phyloP scores from a whole-genome alignment of 2,888 invertebrate species.

The Gnatocerus cornutus region DNA sequence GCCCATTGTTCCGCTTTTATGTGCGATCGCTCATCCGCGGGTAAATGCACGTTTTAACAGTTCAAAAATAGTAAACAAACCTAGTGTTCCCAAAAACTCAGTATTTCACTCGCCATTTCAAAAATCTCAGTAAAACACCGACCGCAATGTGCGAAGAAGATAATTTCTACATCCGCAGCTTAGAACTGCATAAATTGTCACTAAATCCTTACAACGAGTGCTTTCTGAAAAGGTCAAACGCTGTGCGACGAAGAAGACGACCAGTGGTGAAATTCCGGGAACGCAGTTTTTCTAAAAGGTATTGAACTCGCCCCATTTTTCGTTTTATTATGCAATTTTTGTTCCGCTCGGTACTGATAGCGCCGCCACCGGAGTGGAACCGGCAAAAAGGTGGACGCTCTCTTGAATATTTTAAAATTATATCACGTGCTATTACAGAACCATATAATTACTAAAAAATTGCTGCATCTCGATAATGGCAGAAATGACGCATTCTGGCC shows the following conservation, averaged over 20 bases:
- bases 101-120: neutral
- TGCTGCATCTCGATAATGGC: neutral
- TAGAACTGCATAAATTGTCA: constrained; percentile 12
- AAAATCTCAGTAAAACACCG: neutral
- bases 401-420: no score
- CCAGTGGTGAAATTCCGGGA: constrained; percentile 16
- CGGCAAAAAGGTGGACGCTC: neutral
- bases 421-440: constrained; percentile 9
- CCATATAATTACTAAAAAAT: neutral
- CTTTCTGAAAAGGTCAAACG: constrained; percentile 41
- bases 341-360: constrained; percentile 12
- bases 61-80: constrained; percentile 1
- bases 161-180: constrained; percentile 28
- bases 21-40: constrained; percentile 17
- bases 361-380: neutral
- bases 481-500: neutral
- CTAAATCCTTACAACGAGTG: constrained; percentile 14
- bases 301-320: neutral
- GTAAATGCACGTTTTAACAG: constrained; percentile 37
- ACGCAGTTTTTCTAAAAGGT: neutral
- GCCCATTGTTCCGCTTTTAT: constrained; percentile 33
- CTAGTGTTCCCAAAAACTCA: neutral
- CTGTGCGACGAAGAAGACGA: constrained; percentile 29
- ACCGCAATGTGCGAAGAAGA: constrained; percentile 39
- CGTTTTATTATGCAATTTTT: constrained; percentile 20